phyloP scores from a whole-genome alignment of 1,140 invertebrate species.

The Saccostrea glomerata region DNA sequence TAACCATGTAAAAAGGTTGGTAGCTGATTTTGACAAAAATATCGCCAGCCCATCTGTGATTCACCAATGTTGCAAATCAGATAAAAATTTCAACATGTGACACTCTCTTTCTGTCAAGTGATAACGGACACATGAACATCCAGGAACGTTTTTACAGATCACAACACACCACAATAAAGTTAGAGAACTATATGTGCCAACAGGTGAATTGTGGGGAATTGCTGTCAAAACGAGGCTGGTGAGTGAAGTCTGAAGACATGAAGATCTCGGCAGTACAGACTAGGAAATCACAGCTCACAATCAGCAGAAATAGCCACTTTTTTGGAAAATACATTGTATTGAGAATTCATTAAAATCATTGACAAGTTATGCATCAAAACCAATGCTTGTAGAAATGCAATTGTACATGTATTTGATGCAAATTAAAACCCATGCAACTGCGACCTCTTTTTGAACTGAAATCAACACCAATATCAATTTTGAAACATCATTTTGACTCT shows the following conservation, averaged over 20 bases:
- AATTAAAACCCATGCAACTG: too few species aligned
- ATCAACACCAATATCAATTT: too few species aligned
- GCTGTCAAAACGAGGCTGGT: background rate
- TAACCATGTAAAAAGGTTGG: background rate
- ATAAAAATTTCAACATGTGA: background rate
- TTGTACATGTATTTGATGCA: background rate
- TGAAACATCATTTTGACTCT: too few species aligned
- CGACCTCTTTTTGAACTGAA: too few species aligned
- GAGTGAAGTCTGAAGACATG: background rate
- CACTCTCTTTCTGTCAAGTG: background rate
- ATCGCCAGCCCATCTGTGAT: background rate
- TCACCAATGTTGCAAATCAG: background rate
- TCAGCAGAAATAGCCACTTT: background rate
- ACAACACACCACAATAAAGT: background rate
- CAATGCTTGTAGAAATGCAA: background rate
- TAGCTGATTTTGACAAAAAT: background rate
- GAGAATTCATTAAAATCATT: background rate
- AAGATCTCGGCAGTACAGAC: background rate
- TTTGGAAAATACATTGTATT: background rate
- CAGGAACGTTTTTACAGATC: background rate
- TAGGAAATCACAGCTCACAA: background rate
- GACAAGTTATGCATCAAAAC: background rate
- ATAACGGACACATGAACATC: slow-evolving; percentile 2
- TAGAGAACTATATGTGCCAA: background rate
- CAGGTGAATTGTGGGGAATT: background rate